These are phyloP conservation scores for Cryptosula pallasiana DNA, from an alignment of 2,888 invertebrate species.

Conservation along the genomic window DNA sequence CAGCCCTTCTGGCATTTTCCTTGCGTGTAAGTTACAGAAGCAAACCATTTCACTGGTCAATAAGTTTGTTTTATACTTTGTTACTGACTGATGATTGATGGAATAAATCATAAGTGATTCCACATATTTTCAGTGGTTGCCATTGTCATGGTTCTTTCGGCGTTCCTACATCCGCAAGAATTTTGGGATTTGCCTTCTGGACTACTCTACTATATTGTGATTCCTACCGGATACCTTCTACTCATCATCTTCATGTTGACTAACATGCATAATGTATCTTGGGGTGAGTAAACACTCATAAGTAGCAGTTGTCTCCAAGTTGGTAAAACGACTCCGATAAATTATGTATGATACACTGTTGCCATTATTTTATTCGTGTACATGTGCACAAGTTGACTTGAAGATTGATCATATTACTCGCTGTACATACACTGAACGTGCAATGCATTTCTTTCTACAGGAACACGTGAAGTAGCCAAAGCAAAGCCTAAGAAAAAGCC, in stretches of 20 bases:
- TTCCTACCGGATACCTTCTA: slow-evolving; percentile 90
- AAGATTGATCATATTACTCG: too few relatives aligned
- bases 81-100: too few relatives aligned
- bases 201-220: slow-evolving; percentile 78
- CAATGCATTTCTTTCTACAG: slow-evolving; percentile 76
- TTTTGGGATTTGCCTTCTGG: slow-evolving; percentile 60
- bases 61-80: too few relatives aligned
- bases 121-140: slow-evolving; percentile 58
- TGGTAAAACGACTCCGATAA: too few relatives aligned
- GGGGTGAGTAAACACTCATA: slow-evolving; percentile 61
- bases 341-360: too few relatives aligned
- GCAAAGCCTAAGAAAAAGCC: slow-evolving; percentile 55
- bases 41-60: too few relatives aligned
- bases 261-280: slow-evolving; percentile 86
- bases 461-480: slow-evolving; percentile 70
- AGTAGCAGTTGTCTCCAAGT: too few relatives aligned
- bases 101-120: too few relatives aligned
- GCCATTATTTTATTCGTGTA: too few relatives aligned
- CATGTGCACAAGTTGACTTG: too few relatives aligned
- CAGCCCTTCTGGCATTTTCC: slow-evolving; percentile 44
- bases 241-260: slow-evolving; percentile 85
- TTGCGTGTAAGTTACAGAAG: slow-evolving; percentile 28
- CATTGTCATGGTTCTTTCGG: slow-evolving; percentile 95
- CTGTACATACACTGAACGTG: too few relatives aligned
- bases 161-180: slow-evolving; percentile 90